Base-by-base conservation (phyloP, 2,888 invertebrate species). In the Pocota personata region DNA sequence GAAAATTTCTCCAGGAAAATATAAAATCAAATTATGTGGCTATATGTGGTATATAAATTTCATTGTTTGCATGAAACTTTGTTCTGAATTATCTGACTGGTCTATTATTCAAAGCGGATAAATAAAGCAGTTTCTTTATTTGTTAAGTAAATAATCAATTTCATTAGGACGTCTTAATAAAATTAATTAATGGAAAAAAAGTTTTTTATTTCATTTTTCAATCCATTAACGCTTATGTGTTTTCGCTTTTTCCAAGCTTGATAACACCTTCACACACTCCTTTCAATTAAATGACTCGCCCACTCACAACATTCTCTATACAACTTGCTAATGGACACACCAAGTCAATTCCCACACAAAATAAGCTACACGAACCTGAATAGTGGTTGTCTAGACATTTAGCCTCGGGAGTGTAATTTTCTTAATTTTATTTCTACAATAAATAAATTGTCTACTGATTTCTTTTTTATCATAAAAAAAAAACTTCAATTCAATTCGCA, bases 321-420 rank as follows among this genome's bases (percentile, higher is more conserved):
- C 40, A 57, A 32, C 43, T 55, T 55, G 43, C 48, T 69, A 77
- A 77, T 77, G 67, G 69, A 67, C 67, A 50, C 58, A 57, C 21
- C 52, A 35, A 76, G 16, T 46, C 19, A 52, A 52, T n/a, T 30
- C 67, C 58, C 67, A 52, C 58, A 48, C 40, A 67, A 16, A 58
- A 67, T 12, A 58, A 58, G 21, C 57, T 21, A 69, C 57, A 67
- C 40, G 58, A 58, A 69, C 67, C 40, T 50, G 50, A 77, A 77
- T 77, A 43, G 60, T 32, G 35, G 40, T 43, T 40, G 84, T 84
- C 84, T 84, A 84, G 84, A 84, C 84, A 71, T 80, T 75, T 66
- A 35, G 80, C 84, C 80, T 66, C 80, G 30, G 75, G 84, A 71
- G 84, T 24, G 69, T 50, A 52, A 24, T 71, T 75, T 66, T 52